These are phyloP conservation scores for Callaeas wilsoni DNA, from an alignment of 2,113 vertebrate genomes.

Conservation along the genomic window DNA sequence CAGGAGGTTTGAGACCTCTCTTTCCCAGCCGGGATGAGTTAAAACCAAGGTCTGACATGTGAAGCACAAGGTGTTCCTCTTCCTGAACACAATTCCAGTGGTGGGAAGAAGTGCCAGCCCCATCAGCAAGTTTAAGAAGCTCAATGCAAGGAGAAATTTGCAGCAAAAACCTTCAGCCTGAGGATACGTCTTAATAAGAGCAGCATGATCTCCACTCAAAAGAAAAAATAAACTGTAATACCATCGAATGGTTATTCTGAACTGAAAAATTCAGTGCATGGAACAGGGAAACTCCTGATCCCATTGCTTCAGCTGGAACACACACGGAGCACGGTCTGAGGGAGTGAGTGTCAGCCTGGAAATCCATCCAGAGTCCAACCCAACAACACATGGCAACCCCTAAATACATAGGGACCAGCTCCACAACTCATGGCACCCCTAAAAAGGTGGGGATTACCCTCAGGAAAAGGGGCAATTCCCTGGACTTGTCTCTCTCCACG, in stretches of 20 bases:
- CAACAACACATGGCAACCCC: background rate
- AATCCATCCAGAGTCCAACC: background rate
- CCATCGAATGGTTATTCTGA: background rate
- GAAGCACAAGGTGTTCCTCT: background rate
- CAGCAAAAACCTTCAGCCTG: background rate
- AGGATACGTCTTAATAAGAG: background rate
- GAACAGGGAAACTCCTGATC: background rate
- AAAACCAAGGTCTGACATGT: background rate
- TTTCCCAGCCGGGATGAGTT: background rate
- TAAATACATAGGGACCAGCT: background rate
- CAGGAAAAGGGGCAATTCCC: background rate
- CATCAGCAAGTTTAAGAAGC: background rate
- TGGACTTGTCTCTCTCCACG: rapidly evolving
- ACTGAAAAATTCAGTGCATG: background rate
- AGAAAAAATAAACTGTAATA: background rate
- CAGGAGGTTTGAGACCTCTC: background rate
- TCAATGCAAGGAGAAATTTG: background rate
- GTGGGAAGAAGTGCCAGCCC: background rate
- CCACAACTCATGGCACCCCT: rapidly evolving
- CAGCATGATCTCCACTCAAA: background rate
- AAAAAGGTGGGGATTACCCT: background rate
- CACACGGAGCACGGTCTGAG: rapidly evolving
- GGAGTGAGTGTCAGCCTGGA: background rate
- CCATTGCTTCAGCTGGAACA: background rate
- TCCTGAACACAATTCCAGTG: background rate